phyloP scores from a whole-genome alignment of 2,888 invertebrate genomes.

The Sarcophaga caerulescens region DNA sequence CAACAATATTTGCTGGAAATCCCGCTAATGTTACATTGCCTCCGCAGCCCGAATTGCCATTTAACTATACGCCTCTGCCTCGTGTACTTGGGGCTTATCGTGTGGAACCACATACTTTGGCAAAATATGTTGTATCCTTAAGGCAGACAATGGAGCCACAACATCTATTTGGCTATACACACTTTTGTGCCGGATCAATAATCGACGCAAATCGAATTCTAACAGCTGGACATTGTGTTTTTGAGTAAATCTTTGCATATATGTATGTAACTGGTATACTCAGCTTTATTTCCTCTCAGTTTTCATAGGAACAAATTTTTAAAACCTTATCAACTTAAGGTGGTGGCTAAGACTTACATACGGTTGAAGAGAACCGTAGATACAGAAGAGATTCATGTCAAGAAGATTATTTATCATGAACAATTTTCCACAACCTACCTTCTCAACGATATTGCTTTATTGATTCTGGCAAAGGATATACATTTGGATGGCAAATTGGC shows the following conservation, averaged over 20 bases:
- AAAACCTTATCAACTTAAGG: neutral
- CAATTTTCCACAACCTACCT: neutral
- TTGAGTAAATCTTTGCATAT: slow-evolving; percentile 46
- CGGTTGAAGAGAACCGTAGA: slow-evolving; percentile 16
- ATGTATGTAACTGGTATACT: neutral
- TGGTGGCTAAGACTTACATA: slow-evolving; percentile 54
- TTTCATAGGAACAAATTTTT: neutral
- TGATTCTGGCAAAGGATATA: slow-evolving; percentile 24
- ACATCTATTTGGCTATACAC: slow-evolving; percentile 71
- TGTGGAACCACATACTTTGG: neutral
- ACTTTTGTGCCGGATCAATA: slow-evolving; percentile 73
- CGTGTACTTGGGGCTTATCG: slow-evolving; percentile 40
- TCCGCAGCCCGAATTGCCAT: too few relatives aligned
- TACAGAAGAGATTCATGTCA: slow-evolving; percentile 17
- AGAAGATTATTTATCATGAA: slow-evolving; percentile 11
- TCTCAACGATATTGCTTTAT: slow-evolving; percentile 45
- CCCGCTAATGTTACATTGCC: too few relatives aligned
- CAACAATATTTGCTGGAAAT: too few relatives aligned
- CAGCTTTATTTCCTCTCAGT: neutral
- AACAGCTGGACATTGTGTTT: slow-evolving; percentile 73
- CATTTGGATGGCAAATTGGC: slow-evolving; percentile 25
- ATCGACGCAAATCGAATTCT: slow-evolving; percentile 64
- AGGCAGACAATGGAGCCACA: neutral
- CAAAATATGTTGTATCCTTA: slow-evolving; percentile 55
- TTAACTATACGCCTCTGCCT: neutral